These are phyloP conservation scores for Drosophila willistoni DNA, from an alignment of 1,140 invertebrate species.

Conservation along the genomic window DNA sequence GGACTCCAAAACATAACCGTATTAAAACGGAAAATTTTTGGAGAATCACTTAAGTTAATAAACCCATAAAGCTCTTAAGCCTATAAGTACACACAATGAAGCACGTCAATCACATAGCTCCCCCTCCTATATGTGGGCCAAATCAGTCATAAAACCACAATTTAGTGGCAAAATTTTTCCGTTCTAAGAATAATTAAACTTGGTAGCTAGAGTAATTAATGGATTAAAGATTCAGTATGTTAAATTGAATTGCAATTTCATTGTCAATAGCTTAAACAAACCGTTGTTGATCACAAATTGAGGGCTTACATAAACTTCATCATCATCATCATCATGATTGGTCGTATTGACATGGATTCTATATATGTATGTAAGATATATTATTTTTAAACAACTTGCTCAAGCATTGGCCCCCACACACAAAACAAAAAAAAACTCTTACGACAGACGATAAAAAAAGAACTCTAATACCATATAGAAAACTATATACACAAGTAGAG, in stretches of 20 bases:
- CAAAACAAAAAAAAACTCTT: background rate
- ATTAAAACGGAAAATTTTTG: background rate
- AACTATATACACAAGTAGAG: background rate
- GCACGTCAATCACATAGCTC: background rate
- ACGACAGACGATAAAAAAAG: conserved; percentile 25
- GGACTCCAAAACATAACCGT: no score
- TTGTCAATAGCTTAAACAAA: no score
- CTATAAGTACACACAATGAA: background rate
- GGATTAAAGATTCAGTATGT: no score
- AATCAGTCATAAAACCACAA: background rate
- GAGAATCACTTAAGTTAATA: background rate
- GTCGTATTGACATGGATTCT: background rate
- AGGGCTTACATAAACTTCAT: background rate
- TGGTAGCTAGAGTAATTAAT: no score
- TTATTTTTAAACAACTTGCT: conserved; percentile 15
- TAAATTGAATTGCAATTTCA: no score
- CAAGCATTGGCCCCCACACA: conserved; percentile 2
- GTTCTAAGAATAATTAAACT: no score
- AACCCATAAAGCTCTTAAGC: background rate
- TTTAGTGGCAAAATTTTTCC: no score
- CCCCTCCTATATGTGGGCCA: no score
- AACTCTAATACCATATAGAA: conserved; percentile 18
- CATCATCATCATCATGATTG: background rate
- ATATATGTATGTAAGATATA: conserved; percentile 12
- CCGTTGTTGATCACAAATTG: no score